These are phyloP conservation scores for Poecilia wingei DNA, from an alignment of 2,797 vertebrate genomes.

Conservation along the genomic window DNA sequence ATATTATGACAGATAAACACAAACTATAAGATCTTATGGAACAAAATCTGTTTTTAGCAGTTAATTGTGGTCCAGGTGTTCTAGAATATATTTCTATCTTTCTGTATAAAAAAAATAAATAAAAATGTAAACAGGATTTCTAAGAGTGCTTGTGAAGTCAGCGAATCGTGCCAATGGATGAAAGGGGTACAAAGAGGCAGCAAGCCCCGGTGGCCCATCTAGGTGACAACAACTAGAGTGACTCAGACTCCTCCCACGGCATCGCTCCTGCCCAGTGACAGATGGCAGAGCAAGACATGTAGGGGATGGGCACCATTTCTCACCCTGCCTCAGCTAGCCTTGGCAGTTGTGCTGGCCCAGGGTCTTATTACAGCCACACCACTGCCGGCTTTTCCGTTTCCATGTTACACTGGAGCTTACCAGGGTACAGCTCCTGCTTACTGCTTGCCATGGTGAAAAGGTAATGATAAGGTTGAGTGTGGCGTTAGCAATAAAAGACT, in stretches of 20 bases:
- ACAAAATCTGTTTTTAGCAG: constrained; percentile 1
- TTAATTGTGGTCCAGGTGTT: constrained; percentile 5
- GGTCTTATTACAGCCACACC: constrained; percentile 77
- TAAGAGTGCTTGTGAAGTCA: constrained; percentile 20
- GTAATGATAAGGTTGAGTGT: constrained; percentile 67
- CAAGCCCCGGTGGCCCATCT: constrained; percentile 57
- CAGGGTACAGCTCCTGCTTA: constrained; percentile 58
- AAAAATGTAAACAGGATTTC: constrained; percentile 7
- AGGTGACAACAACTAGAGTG: constrained; percentile 70
- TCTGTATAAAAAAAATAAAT: constrained; percentile 10
- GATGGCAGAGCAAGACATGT: constrained; percentile 82
- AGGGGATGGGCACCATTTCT: constrained; percentile 78
- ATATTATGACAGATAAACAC: not conserved
- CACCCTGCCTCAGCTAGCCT: constrained; percentile 65
- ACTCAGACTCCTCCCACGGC: constrained; percentile 68
- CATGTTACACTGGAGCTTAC: constrained; percentile 71
- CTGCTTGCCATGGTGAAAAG: constrained; percentile 66
- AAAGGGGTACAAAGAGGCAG: constrained; percentile 64
- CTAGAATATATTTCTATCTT: not conserved
- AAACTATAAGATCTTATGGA: not conserved
- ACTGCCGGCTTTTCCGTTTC: constrained; percentile 57
- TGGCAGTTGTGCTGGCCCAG: constrained; percentile 70
- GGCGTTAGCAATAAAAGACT: constrained; percentile 36
- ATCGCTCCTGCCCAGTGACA: constrained; percentile 78
- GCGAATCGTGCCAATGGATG: constrained; percentile 43